phyloP scores from a whole-genome alignment of 2,113 vertebrate species.

The Leptobrachium leishanense region DNA sequence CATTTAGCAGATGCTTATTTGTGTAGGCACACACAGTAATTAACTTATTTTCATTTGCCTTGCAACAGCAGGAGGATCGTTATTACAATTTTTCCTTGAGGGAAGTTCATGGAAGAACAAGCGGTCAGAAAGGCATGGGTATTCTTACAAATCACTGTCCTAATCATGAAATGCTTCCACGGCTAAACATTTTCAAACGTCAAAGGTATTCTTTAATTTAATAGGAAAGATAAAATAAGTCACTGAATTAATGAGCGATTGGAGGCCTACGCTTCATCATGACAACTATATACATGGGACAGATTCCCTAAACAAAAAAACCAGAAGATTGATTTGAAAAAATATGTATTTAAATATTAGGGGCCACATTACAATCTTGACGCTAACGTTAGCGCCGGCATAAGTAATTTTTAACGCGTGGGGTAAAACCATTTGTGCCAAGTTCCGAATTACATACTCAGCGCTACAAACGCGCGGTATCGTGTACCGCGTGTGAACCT shows the following conservation, averaged over 20 bases:
- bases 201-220: neutral
- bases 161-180: neutral
- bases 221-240: neutral
- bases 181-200: neutral
- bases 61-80: too few species aligned
- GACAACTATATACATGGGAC: constrained; percentile 4
- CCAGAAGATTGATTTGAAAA: neutral
- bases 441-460: too few species aligned
- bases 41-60: too few species aligned
- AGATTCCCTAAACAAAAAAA: constrained; percentile 1
- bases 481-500: too few species aligned
- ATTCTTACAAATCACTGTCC: neutral
- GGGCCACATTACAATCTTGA: too few species aligned
- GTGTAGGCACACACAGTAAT: too few species aligned
- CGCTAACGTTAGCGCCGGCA: too few species aligned
- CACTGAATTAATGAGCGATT: neutral
- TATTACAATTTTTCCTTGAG: too few species aligned
- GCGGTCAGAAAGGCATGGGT: neutral
- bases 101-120: neutral
- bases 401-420: too few species aligned
- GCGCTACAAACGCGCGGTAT: too few species aligned
- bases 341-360: constrained; percentile 8
- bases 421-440: too few species aligned
- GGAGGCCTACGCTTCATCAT: neutral
- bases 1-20: too few species aligned